phyloP scores from a whole-genome alignment of 2,113 vertebrate species.

The Pogona vitticeps region DNA sequence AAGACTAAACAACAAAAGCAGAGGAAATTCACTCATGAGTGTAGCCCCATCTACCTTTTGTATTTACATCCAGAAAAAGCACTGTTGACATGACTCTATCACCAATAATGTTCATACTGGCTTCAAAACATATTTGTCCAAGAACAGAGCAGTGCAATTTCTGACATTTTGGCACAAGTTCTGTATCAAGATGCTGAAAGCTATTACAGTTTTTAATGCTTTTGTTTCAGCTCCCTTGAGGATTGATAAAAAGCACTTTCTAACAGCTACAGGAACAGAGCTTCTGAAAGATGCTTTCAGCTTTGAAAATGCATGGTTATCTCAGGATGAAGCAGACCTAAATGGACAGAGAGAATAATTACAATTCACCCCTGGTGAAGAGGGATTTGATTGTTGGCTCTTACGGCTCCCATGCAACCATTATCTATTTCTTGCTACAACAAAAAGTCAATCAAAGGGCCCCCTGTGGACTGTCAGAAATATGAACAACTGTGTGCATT shows the following conservation, averaged over 20 bases:
- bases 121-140: background rate
- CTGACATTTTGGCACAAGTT: constrained; percentile 18
- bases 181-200: constrained; percentile 37
- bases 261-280: constrained; percentile 24
- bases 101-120: background rate
- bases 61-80: background rate
- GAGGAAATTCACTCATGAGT: background rate
- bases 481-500: background rate
- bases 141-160: background rate
- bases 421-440: constrained; percentile 22
- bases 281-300: constrained; percentile 50
- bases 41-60: background rate
- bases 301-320: constrained; percentile 41
- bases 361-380: background rate
- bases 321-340: constrained; percentile 28
- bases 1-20: too few relatives aligned
- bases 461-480: constrained; percentile 2
- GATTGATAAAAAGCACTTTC: constrained; percentile 27
- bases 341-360: constrained; percentile 40
- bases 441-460: background rate
- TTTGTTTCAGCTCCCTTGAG: constrained; percentile 32
- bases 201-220: constrained; percentile 44
- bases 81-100: too few relatives aligned
- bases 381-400: constrained; percentile 29
- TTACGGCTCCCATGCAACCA: constrained; percentile 24